A percentile compares a stretch with the other conserved stretches of the same genome.
Conservation (phyloP, 2,888 invertebrate species). For the Epirrhoe alternata region DNA sequence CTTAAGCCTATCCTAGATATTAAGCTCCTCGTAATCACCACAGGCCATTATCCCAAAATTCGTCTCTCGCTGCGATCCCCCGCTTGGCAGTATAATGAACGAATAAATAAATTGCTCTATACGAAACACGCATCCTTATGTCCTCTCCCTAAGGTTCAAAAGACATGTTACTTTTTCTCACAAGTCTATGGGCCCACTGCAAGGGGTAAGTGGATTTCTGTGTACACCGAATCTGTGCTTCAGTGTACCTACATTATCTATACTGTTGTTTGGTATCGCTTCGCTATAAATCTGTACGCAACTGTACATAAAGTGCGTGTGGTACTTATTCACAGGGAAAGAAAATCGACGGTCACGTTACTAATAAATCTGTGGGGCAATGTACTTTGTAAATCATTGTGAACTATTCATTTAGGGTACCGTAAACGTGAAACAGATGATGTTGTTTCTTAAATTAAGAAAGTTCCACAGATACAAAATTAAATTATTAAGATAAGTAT, state of each 20-base stretch:
- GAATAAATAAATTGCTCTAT: slow-evolving; percentile 83
- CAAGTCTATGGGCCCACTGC: slow-evolving; percentile 70
- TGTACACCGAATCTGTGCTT: slow-evolving; percentile 75
- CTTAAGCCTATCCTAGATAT: slow-evolving; percentile 39
- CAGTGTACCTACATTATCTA: slow-evolving; percentile 63
- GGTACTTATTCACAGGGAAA: slow-evolving; percentile 43
- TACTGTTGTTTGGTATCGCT: slow-evolving; percentile 42
- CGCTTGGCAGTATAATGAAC: slow-evolving; percentile 78
- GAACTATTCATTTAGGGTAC: slow-evolving; percentile 12
- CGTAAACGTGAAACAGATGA: too few relatives aligned
- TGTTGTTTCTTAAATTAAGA: too few relatives aligned
- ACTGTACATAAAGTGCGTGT: slow-evolving; percentile 52
- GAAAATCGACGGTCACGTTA: slow-evolving; percentile 49
- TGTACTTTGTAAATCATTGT: slow-evolving; percentile 21
- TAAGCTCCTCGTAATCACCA: slow-evolving; percentile 54
- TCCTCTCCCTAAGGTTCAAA: slow-evolving; percentile 25
- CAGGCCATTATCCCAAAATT: slow-evolving; percentile 80
- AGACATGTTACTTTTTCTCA: slow-evolving; percentile 35
- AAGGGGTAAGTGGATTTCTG: slow-evolving; percentile 85
- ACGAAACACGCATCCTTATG: slow-evolving; percentile 57
- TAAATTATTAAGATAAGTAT: too few relatives aligned
- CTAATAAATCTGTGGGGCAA: slow-evolving; percentile 36
- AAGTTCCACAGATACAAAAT: too few relatives aligned
- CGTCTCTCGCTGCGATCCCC: slow-evolving; percentile 76
- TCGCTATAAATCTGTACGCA: slow-evolving; percentile 50